Base-by-base conservation (phyloP, 2,797 vertebrate species). In the Setipinna tenuifilis region DNA sequence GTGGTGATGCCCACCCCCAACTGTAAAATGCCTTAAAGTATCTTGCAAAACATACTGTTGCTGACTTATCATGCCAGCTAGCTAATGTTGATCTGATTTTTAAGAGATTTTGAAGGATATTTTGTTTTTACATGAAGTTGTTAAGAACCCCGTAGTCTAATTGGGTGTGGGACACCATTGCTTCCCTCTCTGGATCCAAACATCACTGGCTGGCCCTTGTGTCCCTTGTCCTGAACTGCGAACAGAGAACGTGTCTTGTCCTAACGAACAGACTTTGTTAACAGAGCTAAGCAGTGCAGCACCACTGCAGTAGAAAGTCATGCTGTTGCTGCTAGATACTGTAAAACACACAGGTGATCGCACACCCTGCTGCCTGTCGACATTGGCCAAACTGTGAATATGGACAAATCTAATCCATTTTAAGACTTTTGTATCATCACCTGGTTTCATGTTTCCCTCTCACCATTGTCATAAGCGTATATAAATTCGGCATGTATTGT, bases 61-160 rank as follows among this genome's bases (percentile, higher is more conserved):
- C 31, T 78, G 16, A 35, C 31, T 11, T 78, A 78, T 44, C 71
- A 78, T 78, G 71, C 6, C 16, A 44, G 71, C 71, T 78, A 78
- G 17, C 71, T 21, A 41, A 44, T 44, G 7, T 78, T 41, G 71
- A 44, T 71, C 35, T 21, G 71, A 31, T 44, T 78, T 44, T 78
- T n/a, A 44, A 78, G 35, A 1, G 31, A 78, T 44, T 41, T 44
- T 78, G 71, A 78, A 78, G 71, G 35, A 44, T 78, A 10, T 54
- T 54, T 54, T 71, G 65, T 78, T 78, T 78, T 78, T 78, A 78
- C 58, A 21, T 59, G 7, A 78, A 78, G 17, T 21, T 44, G 35
- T 78, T 31, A 17, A 78, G 6, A 6, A 3, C 14, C 50, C 50
- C 50, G 9, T 17, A 2, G 16, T 78, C 7, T 41, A 17, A 78